Evolutionary conservation across 1,140 invertebrate species (phyloP).

Genomic region (Eumeta japonica): DNA sequence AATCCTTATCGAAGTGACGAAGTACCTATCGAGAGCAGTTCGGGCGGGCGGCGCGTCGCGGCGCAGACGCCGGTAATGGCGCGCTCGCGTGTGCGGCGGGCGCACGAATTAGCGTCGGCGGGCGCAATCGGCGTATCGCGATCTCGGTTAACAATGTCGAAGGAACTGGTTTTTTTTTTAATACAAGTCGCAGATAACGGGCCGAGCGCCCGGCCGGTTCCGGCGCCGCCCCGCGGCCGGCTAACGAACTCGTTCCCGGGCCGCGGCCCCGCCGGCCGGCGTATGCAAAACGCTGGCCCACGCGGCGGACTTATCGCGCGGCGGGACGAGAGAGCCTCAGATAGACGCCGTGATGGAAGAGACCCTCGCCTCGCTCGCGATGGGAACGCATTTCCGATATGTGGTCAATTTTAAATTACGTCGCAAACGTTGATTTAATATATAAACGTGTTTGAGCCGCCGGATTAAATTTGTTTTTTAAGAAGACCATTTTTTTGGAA

Average conservation of each 20-base stretch:
- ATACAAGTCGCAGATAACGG: conserved; percentile 9
- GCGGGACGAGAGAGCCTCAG: conserved; percentile 15
- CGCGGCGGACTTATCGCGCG: background rate
- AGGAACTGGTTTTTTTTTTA: conserved; percentile 17
- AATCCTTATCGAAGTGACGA: background rate
- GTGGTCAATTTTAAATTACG: too few species aligned
- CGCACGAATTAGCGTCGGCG: conserved; percentile 22
- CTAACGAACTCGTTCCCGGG: background rate
- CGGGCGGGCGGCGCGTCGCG: too few species aligned
- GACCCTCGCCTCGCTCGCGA: conserved; percentile 20
- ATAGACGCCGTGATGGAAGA: conserved; percentile 30
- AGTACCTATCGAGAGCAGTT: too few species aligned
- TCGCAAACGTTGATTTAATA: too few species aligned
- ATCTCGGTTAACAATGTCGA: conserved; percentile 19
- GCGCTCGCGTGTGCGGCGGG: conserved; percentile 22
- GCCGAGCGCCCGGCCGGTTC: background rate
- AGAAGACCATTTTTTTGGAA: too few species aligned
- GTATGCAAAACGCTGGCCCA: background rate
- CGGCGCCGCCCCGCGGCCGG: background rate
- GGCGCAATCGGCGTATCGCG: conserved; percentile 20
- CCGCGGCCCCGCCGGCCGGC: background rate
- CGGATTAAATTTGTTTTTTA: too few species aligned
- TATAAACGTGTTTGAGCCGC: too few species aligned
- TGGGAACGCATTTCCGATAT: conserved; percentile 15
- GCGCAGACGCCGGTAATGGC: too few species aligned